Evolutionary conservation across 2,797 vertebrate genomes (phyloP).

Genomic region (Sitta carolinensis): DNA sequence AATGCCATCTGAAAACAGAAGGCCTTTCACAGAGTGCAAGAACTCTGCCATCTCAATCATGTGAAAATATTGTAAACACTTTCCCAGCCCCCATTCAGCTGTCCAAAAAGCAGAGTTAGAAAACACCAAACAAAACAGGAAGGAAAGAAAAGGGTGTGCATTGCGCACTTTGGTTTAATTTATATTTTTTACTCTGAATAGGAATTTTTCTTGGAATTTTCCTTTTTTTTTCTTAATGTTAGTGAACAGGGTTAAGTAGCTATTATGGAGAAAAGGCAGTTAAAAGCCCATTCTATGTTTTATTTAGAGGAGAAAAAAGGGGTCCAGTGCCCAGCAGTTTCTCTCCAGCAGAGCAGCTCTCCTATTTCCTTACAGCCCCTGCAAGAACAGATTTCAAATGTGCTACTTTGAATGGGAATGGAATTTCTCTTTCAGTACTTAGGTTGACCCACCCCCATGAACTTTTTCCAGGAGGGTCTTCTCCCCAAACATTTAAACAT

Average conservation of each 20-base stretch:
- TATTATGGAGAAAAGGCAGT: neutral
- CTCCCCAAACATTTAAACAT: neutral
- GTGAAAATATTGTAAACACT: slow-evolving; percentile 81
- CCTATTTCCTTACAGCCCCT: slow-evolving; percentile 1
- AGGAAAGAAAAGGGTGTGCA: slow-evolving; percentile 27
- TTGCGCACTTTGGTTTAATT: slow-evolving; percentile 10
- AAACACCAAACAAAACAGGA: slow-evolving; percentile 64
- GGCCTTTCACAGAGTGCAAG: slow-evolving; percentile 74
- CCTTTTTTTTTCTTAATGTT: neutral
- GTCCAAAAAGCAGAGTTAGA: slow-evolving; percentile 63
- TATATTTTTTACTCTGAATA: slow-evolving; percentile 38
- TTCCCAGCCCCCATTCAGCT: slow-evolving; percentile 76
- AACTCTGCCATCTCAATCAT: slow-evolving; percentile 76
- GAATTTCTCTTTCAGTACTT: neutral
- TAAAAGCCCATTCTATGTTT: slow-evolving; percentile 16
- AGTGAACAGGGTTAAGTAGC: slow-evolving; percentile 5
- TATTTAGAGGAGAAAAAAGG: neutral
- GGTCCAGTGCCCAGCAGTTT: neutral
- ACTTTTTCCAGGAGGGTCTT: neutral
- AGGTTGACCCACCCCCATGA: neutral
- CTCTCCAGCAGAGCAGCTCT: slow-evolving; percentile 5
- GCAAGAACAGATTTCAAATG: slow-evolving; percentile 7
- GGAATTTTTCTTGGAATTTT: slow-evolving; percentile 30
- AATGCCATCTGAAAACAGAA: slow-evolving; percentile 80
- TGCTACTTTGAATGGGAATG: neutral